Base-by-base conservation (phyloP, 2,888 invertebrate species). In the Tenthredo livida region DNA sequence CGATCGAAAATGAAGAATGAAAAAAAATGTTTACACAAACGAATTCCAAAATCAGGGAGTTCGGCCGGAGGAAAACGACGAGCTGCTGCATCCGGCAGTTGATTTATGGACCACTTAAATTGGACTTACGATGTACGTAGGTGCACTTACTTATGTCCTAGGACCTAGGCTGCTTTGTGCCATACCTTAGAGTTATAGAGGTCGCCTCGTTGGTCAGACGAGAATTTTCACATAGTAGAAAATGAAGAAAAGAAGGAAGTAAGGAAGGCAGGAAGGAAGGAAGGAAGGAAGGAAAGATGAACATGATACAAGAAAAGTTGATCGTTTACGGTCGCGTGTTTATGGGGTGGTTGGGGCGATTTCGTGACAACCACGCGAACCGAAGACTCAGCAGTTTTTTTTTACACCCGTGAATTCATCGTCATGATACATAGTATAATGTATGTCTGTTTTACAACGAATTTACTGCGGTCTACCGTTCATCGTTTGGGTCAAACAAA, bases 321-420 rank as follows among this genome's bases (percentile, higher is more conserved):
- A 73, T 40, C 73, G 40, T 73, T 73, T 73, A 73, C 73, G 73
- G 73, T 73, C 43, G 73, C 73, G 73, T 73, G 40, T 73, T 73
- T 43, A 73, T 40, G 12, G 73, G 73, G 47, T 73, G 43, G 73
- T 43, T 73, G 73, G 12, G 25, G 12, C 43, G 47, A 47, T 73
- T 73, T 12, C 43, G 73, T 73, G 73, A 73, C 73, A 29, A 73
- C n/a, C n/a, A 33, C 17, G 67, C 67, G 67, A 67, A 67, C 33
- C 67, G 33, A 67, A 67, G 67, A 67, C 33, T 67, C 67, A 29
- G 73, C 73, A 10, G 40, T 73, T 73, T 43, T 73, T 73, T 43
- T 43, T 73, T 73, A 73, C 43, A 73, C 73, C 43, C 21, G 43
- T 3, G 15, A 73, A 73, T 43, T 73, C 73, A 40, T 12, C 17